phyloP scores from a whole-genome alignment of 2,797 vertebrate species.

The Acanthurus tractus region DNA sequence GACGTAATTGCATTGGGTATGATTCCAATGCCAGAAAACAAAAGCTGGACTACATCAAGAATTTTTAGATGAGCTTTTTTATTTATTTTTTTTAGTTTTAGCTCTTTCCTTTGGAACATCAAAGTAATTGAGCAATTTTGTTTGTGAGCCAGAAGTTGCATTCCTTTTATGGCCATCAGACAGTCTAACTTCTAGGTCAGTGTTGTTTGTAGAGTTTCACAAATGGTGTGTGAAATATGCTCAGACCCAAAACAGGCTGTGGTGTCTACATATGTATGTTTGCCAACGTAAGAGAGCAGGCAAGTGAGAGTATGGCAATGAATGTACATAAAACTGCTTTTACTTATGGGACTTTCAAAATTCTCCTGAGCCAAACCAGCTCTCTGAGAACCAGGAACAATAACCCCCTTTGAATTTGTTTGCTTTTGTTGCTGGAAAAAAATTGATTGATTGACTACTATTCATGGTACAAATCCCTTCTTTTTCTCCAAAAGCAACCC shows the following conservation, averaged over 20 bases:
- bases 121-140: constrained; percentile 45
- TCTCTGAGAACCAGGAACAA: constrained; percentile 27
- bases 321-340: constrained; percentile 55
- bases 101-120: constrained; percentile 31
- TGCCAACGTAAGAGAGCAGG: constrained; percentile 8
- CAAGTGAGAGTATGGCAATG: constrained; percentile 15
- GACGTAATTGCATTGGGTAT: constrained; percentile 47
- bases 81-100: constrained; percentile 64
- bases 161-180: constrained; percentile 61
- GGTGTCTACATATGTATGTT: constrained; percentile 40
- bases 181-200: constrained; percentile 39
- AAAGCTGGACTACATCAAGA: constrained; percentile 42
- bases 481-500: neutral
- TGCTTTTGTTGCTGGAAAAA: constrained; percentile 18
- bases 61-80: constrained; percentile 42
- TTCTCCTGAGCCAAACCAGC: constrained; percentile 41
- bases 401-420: constrained; percentile 29
- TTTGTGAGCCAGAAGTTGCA: constrained; percentile 53
- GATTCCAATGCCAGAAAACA: constrained; percentile 40
- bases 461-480: constrained; percentile 2
- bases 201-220: constrained; percentile 50
- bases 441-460: constrained; percentile 33
- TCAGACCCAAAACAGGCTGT: constrained; percentile 26
- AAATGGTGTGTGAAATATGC: constrained; percentile 71
- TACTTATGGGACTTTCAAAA: constrained; percentile 40